Base-by-base conservation (phyloP, 2,888 invertebrate species). In the Acrobasis repandana region DNA sequence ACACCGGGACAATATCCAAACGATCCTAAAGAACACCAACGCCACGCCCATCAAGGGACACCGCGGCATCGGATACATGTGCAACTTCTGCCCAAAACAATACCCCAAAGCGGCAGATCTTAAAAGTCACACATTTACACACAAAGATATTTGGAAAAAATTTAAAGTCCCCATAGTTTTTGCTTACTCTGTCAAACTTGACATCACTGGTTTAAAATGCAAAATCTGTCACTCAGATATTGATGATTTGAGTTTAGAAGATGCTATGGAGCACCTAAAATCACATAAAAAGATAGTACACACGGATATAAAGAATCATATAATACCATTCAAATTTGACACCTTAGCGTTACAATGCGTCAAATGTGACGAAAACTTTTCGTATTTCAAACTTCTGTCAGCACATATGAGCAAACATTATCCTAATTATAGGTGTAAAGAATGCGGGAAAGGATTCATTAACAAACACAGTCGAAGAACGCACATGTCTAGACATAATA, bases 401-500 rank as follows among this genome's bases (percentile, higher is more conserved):
- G 82, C 82, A 10, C 89, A 90, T 33, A 86, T 88, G 85, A 80
- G 79, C 5, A 76, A 75, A 0, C 89, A 90, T 64, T 85, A 80
- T 20, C 74, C 78, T 10, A 88, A 88, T 61, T 86, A 79, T 36
- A 71, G 78, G 15, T 89, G 89, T 57, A 65, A 68, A 0, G 64
- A 69, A 0, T 89, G 88, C 57, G 78, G 76, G 5, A 76, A 77
- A 0, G 79, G 80, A 0, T 89, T 88, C 16, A 74, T 79, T 0
- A 79, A 75, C 16, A 67, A 73, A 9, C 67, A 69, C 8, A 63
- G 73, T 0, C 63, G 75, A 63, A 70, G 69, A 33, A 67, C 72
- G 0, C 79, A 79, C 28, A 71, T 65, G 4, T 73, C 74, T 10
- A 64, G 70, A 14, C 79, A 79, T n/a, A 69, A 68, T 4, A 65